Evolutionary conservation across 2,797 vertebrate species (phyloP).

Genomic region (Mus caroli): DNA sequence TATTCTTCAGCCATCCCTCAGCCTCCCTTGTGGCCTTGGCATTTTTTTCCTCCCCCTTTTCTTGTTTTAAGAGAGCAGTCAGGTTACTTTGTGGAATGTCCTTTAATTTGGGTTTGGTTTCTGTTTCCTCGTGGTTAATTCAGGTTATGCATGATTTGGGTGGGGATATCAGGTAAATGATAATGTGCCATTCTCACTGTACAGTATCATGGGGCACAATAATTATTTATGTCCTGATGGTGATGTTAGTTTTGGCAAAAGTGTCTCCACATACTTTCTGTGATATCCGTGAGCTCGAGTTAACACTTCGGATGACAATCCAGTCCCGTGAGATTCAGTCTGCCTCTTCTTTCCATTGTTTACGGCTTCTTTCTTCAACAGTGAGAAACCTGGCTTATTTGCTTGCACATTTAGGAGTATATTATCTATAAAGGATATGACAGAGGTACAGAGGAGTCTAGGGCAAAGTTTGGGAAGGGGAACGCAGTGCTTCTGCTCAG

Average conservation of each 20-base stretch:
- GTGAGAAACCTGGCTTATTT: not conserved
- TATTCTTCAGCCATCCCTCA: not conserved
- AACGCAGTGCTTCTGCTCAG: not conserved
- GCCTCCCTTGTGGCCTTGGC: not conserved
- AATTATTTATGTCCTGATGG: not conserved
- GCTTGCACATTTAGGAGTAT: not conserved
- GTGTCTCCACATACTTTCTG: not conserved
- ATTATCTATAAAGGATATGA: not conserved
- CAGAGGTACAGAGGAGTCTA: not conserved
- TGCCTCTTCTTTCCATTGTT: not conserved
- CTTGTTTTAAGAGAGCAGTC: not conserved
- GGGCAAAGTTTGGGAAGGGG: not conserved
- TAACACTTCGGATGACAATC: not conserved
- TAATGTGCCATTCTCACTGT: not conserved
- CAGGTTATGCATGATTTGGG: not conserved
- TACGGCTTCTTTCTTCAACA: not conserved
- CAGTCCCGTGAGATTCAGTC: not conserved
- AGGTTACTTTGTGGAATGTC: slow-evolving; percentile 10
- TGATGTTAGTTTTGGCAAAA: not conserved
- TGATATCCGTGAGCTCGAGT: not conserved
- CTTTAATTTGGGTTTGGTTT: not conserved
- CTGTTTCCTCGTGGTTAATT: not conserved
- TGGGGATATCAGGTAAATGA: not conserved
- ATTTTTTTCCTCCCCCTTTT: not conserved
- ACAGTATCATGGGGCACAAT: not conserved